Conservation (phyloP, 1,140 invertebrate species). For the Eurosta solidaginis region DNA sequence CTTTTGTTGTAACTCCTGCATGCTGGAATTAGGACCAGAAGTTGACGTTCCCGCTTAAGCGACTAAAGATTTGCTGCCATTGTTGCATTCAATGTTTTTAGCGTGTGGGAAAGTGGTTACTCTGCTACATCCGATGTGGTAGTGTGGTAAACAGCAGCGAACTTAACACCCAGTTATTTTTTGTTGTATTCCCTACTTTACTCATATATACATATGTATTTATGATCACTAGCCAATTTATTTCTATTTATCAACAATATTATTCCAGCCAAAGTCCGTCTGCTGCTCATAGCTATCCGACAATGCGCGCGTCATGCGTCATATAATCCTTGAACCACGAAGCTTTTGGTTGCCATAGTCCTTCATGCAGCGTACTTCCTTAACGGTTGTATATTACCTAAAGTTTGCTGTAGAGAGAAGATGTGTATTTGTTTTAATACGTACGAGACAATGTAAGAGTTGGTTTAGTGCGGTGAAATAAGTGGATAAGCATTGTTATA, state of each 20-base stretch:
- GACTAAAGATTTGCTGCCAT: not conserved
- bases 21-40: too few species aligned
- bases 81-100: not conserved
- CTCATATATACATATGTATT: not conserved
- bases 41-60: too few species aligned
- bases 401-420: too few species aligned
- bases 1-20: too few species aligned
- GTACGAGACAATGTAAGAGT: too few species aligned
- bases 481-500: too few species aligned
- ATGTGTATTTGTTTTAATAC: too few species aligned
- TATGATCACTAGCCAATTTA: not conserved
- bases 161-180: not conserved
- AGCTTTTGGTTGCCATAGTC: not conserved
- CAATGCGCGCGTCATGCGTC: not conserved
- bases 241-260: conserved; percentile 4
- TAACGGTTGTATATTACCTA: too few species aligned
- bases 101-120: not conserved
- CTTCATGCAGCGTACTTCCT: too few species aligned
- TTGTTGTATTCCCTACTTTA: not conserved
- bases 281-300: not conserved
- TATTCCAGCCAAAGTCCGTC: not conserved
- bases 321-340: not conserved
- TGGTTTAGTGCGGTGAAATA: too few species aligned
- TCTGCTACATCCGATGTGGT: not conserved
- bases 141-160: conserved; percentile 19